phyloP scores from a whole-genome alignment of 2,888 invertebrate genomes.

The Lordiphosa fenestrarum region DNA sequence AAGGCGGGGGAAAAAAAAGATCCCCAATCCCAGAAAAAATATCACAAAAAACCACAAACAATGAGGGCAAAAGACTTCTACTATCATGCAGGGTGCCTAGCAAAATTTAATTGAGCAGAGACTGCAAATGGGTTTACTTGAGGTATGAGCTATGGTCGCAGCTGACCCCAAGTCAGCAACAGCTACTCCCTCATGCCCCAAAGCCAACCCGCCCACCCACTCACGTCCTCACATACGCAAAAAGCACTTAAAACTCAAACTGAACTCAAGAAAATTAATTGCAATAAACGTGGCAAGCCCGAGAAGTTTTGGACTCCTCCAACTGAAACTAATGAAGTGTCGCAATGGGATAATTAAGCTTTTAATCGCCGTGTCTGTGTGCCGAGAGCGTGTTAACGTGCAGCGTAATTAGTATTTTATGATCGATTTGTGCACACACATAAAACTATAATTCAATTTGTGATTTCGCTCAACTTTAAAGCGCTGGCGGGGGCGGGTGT shows the following conservation, averaged over 20 bases:
- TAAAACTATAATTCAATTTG: conserved; percentile 67
- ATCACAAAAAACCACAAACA: conserved; percentile 22
- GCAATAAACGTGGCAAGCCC: conserved; percentile 62
- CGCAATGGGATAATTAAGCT: conserved; percentile 73
- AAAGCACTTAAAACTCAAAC: conserved; percentile 57
- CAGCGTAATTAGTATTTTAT: conserved; percentile 71
- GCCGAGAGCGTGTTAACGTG: conserved; percentile 49
- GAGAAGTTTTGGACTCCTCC: conserved; percentile 38
- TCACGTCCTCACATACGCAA: conserved; percentile 15
- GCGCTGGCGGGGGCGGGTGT: conserved; percentile 3
- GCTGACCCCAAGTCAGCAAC: conserved; percentile 29
- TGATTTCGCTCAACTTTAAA: conserved; percentile 42
- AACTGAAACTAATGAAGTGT: conserved; percentile 69
- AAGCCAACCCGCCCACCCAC: background rate
- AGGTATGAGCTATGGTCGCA: conserved; percentile 25
- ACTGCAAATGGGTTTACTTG: conserved; percentile 42
- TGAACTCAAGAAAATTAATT: conserved; percentile 71
- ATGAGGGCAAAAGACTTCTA: conserved; percentile 12
- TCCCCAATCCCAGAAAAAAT: conserved; percentile 6
- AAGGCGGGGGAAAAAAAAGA: background rate
- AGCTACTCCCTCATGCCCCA: conserved; percentile 1
- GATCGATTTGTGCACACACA: conserved; percentile 67
- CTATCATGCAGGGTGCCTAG: conserved; percentile 14
- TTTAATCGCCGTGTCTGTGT: conserved; percentile 57
- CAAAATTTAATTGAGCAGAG: conserved; percentile 58